A percentile compares a stretch with the other conserved stretches of the same genome.
Conservation (phyloP, 2,113 vertebrate genomes). For the Cryptoleucopteryx plumbea region DNA sequence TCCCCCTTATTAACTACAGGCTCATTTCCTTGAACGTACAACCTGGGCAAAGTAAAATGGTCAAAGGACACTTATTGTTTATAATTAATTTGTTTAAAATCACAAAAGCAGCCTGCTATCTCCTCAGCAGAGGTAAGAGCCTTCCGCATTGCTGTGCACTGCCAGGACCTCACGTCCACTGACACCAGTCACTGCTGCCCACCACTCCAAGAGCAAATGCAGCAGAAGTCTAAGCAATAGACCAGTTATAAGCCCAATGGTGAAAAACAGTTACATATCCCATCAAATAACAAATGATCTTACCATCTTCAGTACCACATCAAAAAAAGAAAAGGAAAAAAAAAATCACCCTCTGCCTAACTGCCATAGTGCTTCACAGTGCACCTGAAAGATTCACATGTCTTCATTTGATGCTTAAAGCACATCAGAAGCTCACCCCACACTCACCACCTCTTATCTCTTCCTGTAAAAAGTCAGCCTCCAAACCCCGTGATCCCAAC, state of each 20-base stretch:
- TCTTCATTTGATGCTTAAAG: not conserved
- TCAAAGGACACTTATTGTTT: not conserved
- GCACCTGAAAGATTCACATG: not conserved
- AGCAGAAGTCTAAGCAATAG: not conserved
- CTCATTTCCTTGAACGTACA: not conserved
- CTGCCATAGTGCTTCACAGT: not conserved
- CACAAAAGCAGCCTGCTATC: not conserved
- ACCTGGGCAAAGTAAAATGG: not conserved
- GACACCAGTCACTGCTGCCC: not conserved
- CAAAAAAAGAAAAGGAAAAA: rapidly evolving
- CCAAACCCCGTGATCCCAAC: not conserved
- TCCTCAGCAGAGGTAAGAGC: not conserved
- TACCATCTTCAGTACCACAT: not conserved
- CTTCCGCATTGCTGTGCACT: not conserved
- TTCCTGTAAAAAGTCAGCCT: not conserved
- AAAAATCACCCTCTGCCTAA: not conserved
- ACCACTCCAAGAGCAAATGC: not conserved
- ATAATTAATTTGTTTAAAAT: not conserved
- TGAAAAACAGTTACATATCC: not conserved
- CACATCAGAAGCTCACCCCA: not conserved
- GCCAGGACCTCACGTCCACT: not conserved
- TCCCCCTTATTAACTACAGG: not conserved
- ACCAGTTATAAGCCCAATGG: not conserved
- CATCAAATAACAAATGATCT: not conserved
- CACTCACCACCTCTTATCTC: too few species aligned